A percentile compares a stretch with the other conserved stretches of the same genome.
These are phyloP conservation scores for Cacatua alba DNA, from an alignment of 2,113 vertebrate species.

Conservation along the genomic window DNA sequence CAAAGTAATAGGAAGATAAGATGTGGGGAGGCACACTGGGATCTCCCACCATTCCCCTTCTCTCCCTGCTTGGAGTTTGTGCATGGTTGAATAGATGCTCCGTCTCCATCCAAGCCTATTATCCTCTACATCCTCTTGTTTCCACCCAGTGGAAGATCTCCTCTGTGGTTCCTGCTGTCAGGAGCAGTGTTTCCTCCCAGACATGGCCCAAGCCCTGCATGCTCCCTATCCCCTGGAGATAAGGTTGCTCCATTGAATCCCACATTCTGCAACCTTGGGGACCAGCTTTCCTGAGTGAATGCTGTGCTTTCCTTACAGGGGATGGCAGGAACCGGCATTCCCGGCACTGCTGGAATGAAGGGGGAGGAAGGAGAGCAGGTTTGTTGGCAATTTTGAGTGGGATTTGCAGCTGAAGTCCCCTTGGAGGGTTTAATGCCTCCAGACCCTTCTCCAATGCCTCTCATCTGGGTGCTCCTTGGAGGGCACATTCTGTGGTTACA, in stretches of 20 bases:
- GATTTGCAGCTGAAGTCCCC: not conserved
- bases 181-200: not conserved
- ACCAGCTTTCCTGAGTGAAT: not conserved
- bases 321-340: constrained; percentile 77
- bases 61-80: not conserved
- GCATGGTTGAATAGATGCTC: not conserved
- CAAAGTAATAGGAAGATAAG: not conserved
- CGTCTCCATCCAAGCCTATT: not conserved
- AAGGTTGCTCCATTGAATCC: not conserved
- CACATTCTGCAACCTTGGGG: not conserved
- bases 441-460: not conserved
- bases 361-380: constrained; percentile 83
- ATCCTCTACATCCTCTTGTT: not conserved
- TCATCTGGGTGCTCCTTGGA: not conserved
- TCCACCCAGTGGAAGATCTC: not conserved
- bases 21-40: not conserved
- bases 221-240: not conserved
- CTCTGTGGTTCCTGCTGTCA: not conserved
- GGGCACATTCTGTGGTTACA: not conserved
- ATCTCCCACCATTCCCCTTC: not conserved
- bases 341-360: constrained; percentile 75
- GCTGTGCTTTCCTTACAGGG: constrained; percentile 72
- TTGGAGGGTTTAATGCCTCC: not conserved
- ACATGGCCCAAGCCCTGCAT: not conserved
- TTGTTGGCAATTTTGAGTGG: not conserved